Evolutionary conservation across 2,888 invertebrate genomes (phyloP).

Genomic region (Dicyrtomina minuta): DNA sequence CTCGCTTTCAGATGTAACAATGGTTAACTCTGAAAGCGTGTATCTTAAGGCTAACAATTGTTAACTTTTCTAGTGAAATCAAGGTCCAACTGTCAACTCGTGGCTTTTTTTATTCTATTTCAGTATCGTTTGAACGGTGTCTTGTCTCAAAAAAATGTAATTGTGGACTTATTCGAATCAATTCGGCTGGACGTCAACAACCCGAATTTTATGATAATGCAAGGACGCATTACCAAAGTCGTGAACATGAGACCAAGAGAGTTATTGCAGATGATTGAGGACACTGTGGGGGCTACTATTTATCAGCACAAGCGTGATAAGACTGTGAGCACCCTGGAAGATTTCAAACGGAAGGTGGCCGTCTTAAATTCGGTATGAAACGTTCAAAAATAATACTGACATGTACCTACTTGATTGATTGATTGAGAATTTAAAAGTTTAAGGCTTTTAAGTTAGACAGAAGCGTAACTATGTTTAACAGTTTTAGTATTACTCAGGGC

Average conservation of each 20-base stretch:
- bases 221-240: constrained; percentile 97
- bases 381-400: no score
- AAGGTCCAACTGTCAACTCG: no score
- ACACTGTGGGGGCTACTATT: constrained; percentile 96
- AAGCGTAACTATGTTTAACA: no score
- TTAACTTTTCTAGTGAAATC: no score
- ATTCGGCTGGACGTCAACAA: constrained; percentile 98
- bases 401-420: no score
- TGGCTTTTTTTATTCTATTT: no score
- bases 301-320: constrained; percentile 90
- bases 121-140: constrained; percentile 48
- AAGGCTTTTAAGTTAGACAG: no score
- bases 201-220: constrained; percentile 99
- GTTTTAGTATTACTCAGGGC: no score
- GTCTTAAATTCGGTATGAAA: constrained; percentile 63
- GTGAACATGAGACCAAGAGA: constrained; percentile 98
- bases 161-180: constrained; percentile 92
- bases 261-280: constrained; percentile 96
- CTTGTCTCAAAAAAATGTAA: constrained; percentile 70
- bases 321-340: constrained; percentile 82
- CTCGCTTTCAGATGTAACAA: no score
- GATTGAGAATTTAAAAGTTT: no score
- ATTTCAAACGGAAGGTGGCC: constrained; percentile 84
- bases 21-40: no score
- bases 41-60: no score